Base-by-base conservation (phyloP, 2,113 vertebrate species). In the Ochotona princeps region DNA sequence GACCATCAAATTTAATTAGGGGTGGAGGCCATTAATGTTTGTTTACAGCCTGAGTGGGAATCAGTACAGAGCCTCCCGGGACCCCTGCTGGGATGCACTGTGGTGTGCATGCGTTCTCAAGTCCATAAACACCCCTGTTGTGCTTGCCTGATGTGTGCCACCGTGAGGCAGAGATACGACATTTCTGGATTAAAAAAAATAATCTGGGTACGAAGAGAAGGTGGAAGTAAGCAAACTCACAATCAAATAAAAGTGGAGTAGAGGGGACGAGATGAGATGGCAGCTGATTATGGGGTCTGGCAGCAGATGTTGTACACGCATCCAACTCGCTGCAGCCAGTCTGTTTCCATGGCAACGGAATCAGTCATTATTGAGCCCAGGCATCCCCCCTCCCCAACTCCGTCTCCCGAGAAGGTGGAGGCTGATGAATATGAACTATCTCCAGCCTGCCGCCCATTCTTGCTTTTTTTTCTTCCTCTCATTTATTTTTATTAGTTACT, bases 331-430 rank as follows among this genome's bases (percentile, higher is more conserved):
- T 98, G 98, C 98, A 98, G 98, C 99, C 99, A 97, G 98, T 98
- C 98, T 98, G 99, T 99, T 99, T 99, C 99, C 99, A 99, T 99
- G 98, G 98, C 97, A 98, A 99, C 99, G 97, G 96, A 98, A 98
- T 98, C 98, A 95, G 98, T 99, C 99, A 99, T 99, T 98, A 99
- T 98, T 97, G 97, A 98, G 97, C 98, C 98, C 96, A 81, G 70
- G 97, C 93, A 5, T 69, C 87, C 97, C 97, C 97, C 96, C 91
- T 90, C 92, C 97, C 86, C 90, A 89, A 84, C 32, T 60, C 92
- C 96, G 84, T 97, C 97, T 98, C 97, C 96, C 86, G 21, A 96
- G 97, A 97, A 98, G 98, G 98, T 99, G 98, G 98, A 98, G 94
- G 96, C 97, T 96, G 97, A 97, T 85, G 93, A 96, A 97, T 97